Evolutionary conservation across 2,113 vertebrate genomes (phyloP).

Genomic region (Sander vitreus): DNA sequence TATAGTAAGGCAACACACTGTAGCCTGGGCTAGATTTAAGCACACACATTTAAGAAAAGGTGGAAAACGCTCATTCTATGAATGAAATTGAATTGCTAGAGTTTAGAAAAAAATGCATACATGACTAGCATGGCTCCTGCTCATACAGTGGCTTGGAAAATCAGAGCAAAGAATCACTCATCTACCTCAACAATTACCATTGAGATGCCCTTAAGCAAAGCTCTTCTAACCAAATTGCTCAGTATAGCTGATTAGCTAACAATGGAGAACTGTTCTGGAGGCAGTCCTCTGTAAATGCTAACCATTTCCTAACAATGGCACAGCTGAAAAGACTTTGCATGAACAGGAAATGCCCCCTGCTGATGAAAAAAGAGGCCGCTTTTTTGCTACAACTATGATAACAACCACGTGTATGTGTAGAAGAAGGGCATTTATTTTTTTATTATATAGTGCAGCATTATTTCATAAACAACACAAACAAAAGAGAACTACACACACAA

Average conservation of each 20-base stretch:
- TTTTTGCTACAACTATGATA: neutral
- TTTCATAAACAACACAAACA: neutral
- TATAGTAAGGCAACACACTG: neutral
- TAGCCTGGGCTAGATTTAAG: neutral
- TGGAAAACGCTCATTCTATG: neutral
- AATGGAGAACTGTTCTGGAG: constrained; percentile 6
- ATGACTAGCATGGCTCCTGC: neutral
- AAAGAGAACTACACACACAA: neutral
- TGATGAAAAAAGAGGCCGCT: neutral
- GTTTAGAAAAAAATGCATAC: neutral
- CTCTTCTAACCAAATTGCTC: constrained; percentile 39
- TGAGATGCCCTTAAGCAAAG: constrained; percentile 47
- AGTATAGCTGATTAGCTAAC: constrained; percentile 35
- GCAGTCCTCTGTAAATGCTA: constrained; percentile 4
- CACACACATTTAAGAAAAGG: neutral
- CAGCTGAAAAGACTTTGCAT: neutral
- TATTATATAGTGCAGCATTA: neutral
- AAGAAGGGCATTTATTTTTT: neutral
- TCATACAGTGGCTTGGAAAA: constrained; percentile 22
- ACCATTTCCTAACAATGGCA: constrained; percentile 4
- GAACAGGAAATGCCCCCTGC: neutral
- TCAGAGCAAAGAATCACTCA: constrained; percentile 10
- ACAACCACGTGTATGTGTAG: neutral
- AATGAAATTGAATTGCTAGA: constrained; percentile 7
- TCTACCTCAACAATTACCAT: constrained; percentile 35